Conservation (phyloP, 2,797 vertebrate genomes). For the Pristis pectinata region DNA sequence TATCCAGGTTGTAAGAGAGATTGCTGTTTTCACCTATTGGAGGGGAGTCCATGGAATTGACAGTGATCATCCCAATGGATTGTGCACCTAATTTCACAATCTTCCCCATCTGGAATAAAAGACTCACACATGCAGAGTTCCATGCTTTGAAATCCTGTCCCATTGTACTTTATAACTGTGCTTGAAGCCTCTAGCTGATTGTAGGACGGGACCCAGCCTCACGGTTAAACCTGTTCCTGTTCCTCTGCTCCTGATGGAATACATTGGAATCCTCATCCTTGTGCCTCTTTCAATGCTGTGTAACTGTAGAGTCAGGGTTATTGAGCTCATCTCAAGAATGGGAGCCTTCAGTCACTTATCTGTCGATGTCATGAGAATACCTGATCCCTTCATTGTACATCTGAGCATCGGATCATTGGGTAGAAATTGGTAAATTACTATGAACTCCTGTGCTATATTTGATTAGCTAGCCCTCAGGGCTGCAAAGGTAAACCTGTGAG, state of each 20-base stretch:
- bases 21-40: background rate
- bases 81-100: background rate
- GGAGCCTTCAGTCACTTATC: background rate
- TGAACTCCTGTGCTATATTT: background rate
- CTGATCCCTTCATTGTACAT: background rate
- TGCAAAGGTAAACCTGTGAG: background rate
- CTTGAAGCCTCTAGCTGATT: background rate
- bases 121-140: background rate
- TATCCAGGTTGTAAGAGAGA: background rate
- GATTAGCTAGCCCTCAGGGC: background rate
- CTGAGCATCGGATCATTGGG: background rate
- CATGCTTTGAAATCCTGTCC: background rate
- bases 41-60: background rate
- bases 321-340: too few species aligned
- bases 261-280: background rate
- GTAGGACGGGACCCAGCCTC: too few species aligned
- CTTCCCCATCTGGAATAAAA: background rate
- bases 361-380: background rate
- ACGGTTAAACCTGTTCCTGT: background rate
- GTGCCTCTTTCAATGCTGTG: background rate
- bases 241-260: background rate
- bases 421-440: background rate
- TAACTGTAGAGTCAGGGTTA: background rate
- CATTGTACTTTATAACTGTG: background rate
- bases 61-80: background rate